phyloP scores from a whole-genome alignment of 1,140 invertebrate genomes.

The Propsilocerus akamusi region DNA sequence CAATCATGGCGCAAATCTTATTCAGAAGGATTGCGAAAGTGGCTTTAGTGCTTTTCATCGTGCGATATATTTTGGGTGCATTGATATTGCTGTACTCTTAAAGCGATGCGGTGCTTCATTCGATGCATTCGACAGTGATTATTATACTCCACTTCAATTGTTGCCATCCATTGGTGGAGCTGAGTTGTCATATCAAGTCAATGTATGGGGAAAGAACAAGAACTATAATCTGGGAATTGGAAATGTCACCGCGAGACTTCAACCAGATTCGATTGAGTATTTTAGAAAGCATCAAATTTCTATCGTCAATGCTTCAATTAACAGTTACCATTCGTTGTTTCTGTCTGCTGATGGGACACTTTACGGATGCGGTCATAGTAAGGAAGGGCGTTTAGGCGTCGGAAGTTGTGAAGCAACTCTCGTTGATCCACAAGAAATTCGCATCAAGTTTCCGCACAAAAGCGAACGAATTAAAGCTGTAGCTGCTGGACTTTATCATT shows the following conservation, averaged over 20 bases:
- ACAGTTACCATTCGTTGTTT: slow-evolving; percentile 50
- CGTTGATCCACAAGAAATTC: slow-evolving; percentile 30
- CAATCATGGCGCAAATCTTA: slow-evolving; percentile 31
- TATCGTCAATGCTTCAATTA: slow-evolving; percentile 29
- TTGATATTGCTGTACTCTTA: slow-evolving; percentile 35
- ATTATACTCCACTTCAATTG: slow-evolving; percentile 17
- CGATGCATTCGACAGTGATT: slow-evolving; percentile 18
- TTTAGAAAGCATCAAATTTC: slow-evolving; percentile 17
- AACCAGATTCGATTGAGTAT: slow-evolving; percentile 19
- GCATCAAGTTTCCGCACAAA: slow-evolving; percentile 25
- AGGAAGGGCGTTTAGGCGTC: slow-evolving; percentile 40
- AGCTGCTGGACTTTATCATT: slow-evolving; percentile 37
- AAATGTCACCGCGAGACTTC: slow-evolving; percentile 13
- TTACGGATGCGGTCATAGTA: slow-evolving; percentile 50
- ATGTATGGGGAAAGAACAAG: slow-evolving; percentile 49
- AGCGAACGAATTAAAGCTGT: slow-evolving; percentile 17
- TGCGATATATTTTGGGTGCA: slow-evolving; percentile 47
- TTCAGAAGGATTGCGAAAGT: slow-evolving; percentile 40
- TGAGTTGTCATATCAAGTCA: background rate
- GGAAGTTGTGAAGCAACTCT: slow-evolving; percentile 34
- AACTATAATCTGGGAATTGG: slow-evolving; percentile 44
- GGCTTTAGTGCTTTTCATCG: slow-evolving; percentile 51
- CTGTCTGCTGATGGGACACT: slow-evolving; percentile 31
- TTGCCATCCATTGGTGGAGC: slow-evolving; percentile 13
- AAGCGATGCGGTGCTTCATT: slow-evolving; percentile 27